These are phyloP conservation scores for Eupithecia inturbata DNA, from an alignment of 2,888 invertebrate species.

Conservation along the genomic window DNA sequence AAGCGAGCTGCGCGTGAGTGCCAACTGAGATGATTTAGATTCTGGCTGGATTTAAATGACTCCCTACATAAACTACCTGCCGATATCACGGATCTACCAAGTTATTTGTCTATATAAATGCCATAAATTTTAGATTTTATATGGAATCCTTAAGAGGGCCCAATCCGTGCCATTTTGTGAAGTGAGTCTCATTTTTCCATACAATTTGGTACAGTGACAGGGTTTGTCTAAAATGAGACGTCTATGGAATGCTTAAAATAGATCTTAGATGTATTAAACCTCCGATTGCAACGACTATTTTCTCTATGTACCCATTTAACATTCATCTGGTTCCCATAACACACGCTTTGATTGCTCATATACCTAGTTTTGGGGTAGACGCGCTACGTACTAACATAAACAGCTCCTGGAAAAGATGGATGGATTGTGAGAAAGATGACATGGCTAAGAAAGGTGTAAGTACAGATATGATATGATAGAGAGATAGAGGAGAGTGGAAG, in stretches of 20 bases:
- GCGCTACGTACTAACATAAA: neutral
- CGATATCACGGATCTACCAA: slow-evolving; percentile 26
- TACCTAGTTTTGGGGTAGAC: neutral
- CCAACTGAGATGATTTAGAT: slow-evolving; percentile 50
- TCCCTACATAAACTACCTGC: slow-evolving; percentile 35
- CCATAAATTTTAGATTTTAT: neutral
- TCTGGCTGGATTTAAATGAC: slow-evolving; percentile 44
- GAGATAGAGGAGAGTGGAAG: no score
- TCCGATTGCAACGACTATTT: neutral
- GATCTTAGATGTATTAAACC: neutral
- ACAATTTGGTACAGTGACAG: no score
- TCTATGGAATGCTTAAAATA: neutral
- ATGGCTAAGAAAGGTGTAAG: no score
- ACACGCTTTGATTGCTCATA: neutral
- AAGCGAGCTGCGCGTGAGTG: slow-evolving; percentile 40
- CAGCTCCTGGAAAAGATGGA: no score
- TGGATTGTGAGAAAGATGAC: no score
- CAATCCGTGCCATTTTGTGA: no score
- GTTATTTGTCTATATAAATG: slow-evolving; percentile 6
- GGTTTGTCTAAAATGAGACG: no score
- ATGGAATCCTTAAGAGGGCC: neutral
- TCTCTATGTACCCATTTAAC: neutral
- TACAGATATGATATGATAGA: no score
- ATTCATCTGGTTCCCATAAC: neutral
- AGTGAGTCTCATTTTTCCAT: no score